phyloP scores from a whole-genome alignment of 2,888 invertebrate genomes.

The Melieria picta region DNA sequence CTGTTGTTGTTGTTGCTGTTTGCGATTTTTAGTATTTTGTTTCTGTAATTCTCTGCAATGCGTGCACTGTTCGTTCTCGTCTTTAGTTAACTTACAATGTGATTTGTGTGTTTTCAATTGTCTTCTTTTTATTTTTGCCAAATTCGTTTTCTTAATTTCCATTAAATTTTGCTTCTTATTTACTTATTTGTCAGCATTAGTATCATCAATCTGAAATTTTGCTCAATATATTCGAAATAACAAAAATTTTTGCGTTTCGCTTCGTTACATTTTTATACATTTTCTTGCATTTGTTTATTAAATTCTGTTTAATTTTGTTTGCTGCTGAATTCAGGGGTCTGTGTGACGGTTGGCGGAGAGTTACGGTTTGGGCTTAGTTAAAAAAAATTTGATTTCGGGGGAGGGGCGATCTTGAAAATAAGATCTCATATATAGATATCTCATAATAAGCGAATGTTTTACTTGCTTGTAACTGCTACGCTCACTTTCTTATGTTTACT shows the following conservation, averaged over 20 bases:
- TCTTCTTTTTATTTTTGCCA: no score
- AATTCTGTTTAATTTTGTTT: no score
- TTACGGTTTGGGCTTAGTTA: slow-evolving; percentile 18
- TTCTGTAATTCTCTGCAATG: no score
- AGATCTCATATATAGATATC: slow-evolving; percentile 37
- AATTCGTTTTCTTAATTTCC: no score
- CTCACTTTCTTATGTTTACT: not conserved
- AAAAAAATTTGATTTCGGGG: not conserved
- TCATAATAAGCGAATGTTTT: slow-evolving; percentile 42
- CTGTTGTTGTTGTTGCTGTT: not conserved
- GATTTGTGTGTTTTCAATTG: not conserved
- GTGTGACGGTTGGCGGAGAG: not conserved
- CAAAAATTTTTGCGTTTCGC: no score
- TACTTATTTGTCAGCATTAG: no score
- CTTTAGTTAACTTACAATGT: not conserved
- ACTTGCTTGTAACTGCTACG: not conserved
- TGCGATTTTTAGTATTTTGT: not conserved
- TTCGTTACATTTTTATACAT: no score
- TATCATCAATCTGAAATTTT: not conserved
- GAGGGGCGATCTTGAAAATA: slow-evolving; percentile 45
- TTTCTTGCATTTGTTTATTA: no score
- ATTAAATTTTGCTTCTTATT: no score
- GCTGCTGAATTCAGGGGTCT: not conserved
- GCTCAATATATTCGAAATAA: not conserved
- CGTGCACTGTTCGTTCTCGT: no score